Percentiles rank a stretch among this genome's conserved stretches.
phyloP scores from a whole-genome alignment of 2,113 vertebrate species.

The Meriones unguiculatus region DNA sequence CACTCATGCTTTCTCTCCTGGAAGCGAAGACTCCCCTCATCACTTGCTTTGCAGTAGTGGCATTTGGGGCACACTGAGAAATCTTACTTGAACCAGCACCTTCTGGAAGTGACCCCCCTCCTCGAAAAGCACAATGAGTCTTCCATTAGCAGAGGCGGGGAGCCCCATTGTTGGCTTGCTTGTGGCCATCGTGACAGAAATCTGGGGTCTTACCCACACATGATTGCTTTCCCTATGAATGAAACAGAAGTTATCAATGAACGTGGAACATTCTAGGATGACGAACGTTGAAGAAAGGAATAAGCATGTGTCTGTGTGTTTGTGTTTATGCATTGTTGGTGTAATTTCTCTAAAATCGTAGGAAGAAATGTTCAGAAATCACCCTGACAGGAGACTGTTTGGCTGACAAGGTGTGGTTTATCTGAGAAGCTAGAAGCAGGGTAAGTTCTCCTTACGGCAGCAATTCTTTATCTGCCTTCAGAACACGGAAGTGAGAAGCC shows the following conservation, averaged over 20 bases:
- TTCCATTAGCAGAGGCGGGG: constrained; percentile 80
- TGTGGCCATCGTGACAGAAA: constrained; percentile 43
- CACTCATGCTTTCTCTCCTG: not conserved
- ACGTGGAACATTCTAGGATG: constrained; percentile 22
- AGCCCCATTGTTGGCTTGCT: constrained; percentile 83
- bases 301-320: not conserved
- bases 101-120: constrained; percentile 38
- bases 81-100: constrained; percentile 59
- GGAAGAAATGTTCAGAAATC: constrained; percentile 52
- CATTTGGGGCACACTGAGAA: constrained; percentile 3
- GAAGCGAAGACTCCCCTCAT: not conserved
- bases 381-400: constrained; percentile 32
- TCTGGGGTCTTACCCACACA: constrained; percentile 41
- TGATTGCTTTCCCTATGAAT: constrained; percentile 56
- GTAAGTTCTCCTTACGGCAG: not conserved
- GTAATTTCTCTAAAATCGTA: constrained; percentile 33
- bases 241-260: constrained; percentile 66
- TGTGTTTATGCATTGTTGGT: not conserved
- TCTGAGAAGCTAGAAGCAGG: constrained; percentile 26
- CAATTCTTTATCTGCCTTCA: constrained; percentile 39
- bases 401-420: constrained; percentile 48
- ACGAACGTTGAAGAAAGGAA: not conserved
- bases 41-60: not conserved
- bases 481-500: not conserved
- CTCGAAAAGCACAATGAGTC: constrained; percentile 57